Evolutionary conservation across 64 coral and sea anemone species (phyloP).

Genomic region (Montipora cactus): DNA sequence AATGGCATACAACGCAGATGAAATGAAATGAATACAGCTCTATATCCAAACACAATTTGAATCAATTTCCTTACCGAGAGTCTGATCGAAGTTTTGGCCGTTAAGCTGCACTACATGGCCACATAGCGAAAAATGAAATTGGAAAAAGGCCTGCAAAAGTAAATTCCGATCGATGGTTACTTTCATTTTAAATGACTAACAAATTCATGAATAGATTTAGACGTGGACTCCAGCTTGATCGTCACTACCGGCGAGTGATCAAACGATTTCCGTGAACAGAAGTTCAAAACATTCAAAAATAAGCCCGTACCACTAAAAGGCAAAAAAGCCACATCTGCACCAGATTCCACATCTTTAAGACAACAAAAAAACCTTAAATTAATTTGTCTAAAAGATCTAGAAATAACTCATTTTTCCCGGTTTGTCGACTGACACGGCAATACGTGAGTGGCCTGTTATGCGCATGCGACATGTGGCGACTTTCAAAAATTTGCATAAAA

Average conservation of each 20-base stretch:
- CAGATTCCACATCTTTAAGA: constrained; percentile 73
- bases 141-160: background rate
- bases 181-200: constrained; percentile 8
- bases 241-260: constrained; percentile 15
- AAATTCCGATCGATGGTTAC: background rate
- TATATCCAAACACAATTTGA: background rate
- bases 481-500: constrained; percentile 18
- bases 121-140: background rate
- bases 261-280: constrained; percentile 42
- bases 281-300: constrained; percentile 12
- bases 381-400: constrained; percentile 22
- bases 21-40: too few species aligned
- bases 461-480: constrained; percentile 67
- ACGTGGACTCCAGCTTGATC: constrained; percentile 1
- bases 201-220: background rate
- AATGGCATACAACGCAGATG: background rate
- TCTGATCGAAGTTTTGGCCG: constrained; percentile 34
- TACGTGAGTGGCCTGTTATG: constrained; percentile 80
- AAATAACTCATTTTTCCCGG: constrained; percentile 65
- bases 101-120: constrained; percentile 30
- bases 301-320: constrained; percentile 73
- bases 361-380: constrained; percentile 47
- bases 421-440: constrained; percentile 85
- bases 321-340: constrained; percentile 76
- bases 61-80: background rate